phyloP scores from a whole-genome alignment of 2,888 invertebrate genomes.

The Melikaiella ostensackeni region DNA sequence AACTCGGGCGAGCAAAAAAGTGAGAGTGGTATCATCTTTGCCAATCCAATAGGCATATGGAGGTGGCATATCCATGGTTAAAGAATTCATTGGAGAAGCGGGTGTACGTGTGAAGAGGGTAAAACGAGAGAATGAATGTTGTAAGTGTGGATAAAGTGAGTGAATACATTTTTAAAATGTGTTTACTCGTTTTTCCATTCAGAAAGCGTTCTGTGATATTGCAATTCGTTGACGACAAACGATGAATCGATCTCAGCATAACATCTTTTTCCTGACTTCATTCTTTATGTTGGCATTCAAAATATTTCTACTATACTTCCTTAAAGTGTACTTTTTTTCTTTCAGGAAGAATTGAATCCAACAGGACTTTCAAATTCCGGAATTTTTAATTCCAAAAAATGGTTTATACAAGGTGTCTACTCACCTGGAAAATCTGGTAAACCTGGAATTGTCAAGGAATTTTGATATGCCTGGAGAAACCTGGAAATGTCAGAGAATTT shows the following conservation, averaged over 20 bases:
- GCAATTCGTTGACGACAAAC: background rate
- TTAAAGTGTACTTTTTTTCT: background rate
- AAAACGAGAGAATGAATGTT: constrained; percentile 10
- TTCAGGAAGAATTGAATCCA: too few species aligned
- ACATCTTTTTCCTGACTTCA: background rate
- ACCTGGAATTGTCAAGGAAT: too few species aligned
- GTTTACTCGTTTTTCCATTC: constrained; percentile 16
- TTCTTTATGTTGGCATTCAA: background rate
- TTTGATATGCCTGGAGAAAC: too few species aligned
- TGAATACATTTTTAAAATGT: background rate
- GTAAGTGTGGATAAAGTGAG: background rate
- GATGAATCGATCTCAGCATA: constrained; percentile 7
- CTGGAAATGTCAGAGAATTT: too few species aligned
- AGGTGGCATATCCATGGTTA: constrained; percentile 43
- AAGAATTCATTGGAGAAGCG: constrained; percentile 27
- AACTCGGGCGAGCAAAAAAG: constrained; percentile 51
- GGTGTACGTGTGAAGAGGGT: constrained; percentile 25
- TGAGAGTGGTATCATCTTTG: constrained; percentile 52
- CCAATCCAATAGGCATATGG: constrained; percentile 43
- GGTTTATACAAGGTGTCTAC: too few species aligned
- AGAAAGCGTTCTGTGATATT: constrained; percentile 25
- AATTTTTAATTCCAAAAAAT: background rate
- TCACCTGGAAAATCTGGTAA: too few species aligned
- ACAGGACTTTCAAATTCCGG: background rate
- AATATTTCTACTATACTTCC: background rate